These are phyloP conservation scores for Trachelus iudaicus DNA, from an alignment of 2,888 invertebrate genomes.

Conservation along the genomic window DNA sequence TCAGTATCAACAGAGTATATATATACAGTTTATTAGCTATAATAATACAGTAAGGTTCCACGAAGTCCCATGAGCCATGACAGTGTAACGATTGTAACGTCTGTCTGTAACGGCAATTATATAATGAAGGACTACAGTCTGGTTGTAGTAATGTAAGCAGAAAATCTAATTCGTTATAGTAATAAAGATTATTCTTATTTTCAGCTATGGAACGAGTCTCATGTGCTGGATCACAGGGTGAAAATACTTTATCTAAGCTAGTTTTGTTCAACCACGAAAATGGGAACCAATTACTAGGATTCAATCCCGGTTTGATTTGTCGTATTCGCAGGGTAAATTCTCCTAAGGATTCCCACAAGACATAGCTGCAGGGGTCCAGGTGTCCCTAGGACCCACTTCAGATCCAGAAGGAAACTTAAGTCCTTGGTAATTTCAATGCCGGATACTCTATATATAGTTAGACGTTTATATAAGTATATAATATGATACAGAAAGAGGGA, in stretches of 20 bases:
- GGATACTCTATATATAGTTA: constrained; percentile 19
- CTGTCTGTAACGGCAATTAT: not conserved
- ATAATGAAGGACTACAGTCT: not conserved
- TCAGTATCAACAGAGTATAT: not conserved
- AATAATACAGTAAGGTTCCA: not conserved
- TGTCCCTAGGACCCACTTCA: constrained; percentile 24
- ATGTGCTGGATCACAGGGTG: not conserved
- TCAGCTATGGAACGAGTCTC: not conserved
- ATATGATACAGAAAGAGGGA: constrained; percentile 45
- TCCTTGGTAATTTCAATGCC: constrained; percentile 18
- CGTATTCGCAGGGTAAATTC: not conserved
- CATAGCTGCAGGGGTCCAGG: constrained; percentile 31
- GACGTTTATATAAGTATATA: constrained; percentile 8
- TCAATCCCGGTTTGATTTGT: not conserved
- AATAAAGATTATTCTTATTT: not conserved
- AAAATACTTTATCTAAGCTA: not conserved
- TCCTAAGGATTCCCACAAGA: constrained; percentile 32
- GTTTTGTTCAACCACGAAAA: not conserved
- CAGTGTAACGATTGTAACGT: not conserved
- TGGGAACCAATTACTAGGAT: not conserved
- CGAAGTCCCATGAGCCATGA: not conserved
- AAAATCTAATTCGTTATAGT: not conserved
- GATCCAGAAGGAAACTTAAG: constrained; percentile 15
- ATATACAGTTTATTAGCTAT: not conserved
- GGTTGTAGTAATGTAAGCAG: not conserved